phyloP scores from a whole-genome alignment of 1,140 invertebrate genomes.

The Meloidogyne hapla region DNA sequence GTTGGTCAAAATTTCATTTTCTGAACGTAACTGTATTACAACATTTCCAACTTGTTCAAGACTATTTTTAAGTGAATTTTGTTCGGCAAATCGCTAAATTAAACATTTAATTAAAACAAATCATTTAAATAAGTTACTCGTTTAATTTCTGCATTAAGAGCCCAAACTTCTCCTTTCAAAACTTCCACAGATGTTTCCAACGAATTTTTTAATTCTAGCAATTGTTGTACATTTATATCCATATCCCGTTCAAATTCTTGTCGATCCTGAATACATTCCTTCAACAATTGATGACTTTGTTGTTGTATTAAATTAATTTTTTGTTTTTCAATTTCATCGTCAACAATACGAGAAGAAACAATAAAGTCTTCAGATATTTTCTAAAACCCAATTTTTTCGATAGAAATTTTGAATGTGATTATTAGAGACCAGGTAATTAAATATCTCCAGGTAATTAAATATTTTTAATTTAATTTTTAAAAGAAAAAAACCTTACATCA shows the following conservation, averaged over 20 bases:
- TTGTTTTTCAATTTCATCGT: neutral
- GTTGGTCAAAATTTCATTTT: slow-evolving; percentile 15
- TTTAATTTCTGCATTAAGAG: slow-evolving; percentile 33
- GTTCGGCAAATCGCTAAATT: slow-evolving; percentile 12
- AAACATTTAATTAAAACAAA: neutral
- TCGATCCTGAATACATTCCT: slow-evolving; percentile 20
- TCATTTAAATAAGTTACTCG: slow-evolving; percentile 20
- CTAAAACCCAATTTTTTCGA: neutral
- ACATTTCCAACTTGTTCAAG: slow-evolving; percentile 19
- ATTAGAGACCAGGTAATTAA: too few relatives aligned
- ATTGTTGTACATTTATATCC: slow-evolving; percentile 30
- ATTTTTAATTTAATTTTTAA: neutral
- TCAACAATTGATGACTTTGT: slow-evolving; percentile 18
- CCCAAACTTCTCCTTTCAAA: slow-evolving; percentile 37
- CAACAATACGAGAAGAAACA: neutral
- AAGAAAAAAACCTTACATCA: neutral
- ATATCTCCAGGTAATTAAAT: too few relatives aligned
- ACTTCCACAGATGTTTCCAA: slow-evolving; percentile 37
- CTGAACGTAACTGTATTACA: neutral
- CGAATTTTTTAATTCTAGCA: slow-evolving; percentile 29
- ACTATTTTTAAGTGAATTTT: slow-evolving; percentile 12
- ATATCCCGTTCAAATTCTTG: slow-evolving; percentile 38
- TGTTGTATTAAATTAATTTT: neutral
- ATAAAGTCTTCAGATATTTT: neutral
- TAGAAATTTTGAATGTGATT: neutral